These are phyloP conservation scores for Lycodopsis pacificus DNA, from an alignment of 2,797 vertebrate species.

Conservation along the genomic window DNA sequence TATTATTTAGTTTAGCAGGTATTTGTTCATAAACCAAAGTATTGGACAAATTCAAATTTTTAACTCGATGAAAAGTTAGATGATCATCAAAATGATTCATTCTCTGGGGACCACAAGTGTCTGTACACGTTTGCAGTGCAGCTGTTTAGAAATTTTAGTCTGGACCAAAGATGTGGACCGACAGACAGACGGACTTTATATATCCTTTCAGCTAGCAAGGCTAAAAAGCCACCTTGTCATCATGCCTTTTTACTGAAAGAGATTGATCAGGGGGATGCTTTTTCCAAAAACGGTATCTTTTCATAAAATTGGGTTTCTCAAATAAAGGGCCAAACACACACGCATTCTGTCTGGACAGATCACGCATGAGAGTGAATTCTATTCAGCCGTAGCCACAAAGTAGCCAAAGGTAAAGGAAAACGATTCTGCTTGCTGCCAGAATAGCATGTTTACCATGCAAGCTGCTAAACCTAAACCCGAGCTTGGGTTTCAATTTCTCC, in stretches of 20 bases:
- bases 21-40: not conserved
- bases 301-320: conserved; percentile 1
- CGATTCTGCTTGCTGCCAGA: not conserved
- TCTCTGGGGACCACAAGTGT: not conserved
- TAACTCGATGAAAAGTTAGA: not conserved
- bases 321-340: not conserved
- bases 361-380: not conserved
- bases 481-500: conserved; percentile 71
- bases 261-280: not conserved
- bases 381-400: not conserved
- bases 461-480: conserved; percentile 18
- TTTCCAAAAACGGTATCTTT: not conserved
- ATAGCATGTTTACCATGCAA: conserved; percentile 21
- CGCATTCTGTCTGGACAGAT: conserved; percentile 1
- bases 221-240: not conserved
- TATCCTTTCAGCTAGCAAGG: not conserved
- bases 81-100: not conserved
- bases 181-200: too few relatives aligned
- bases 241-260: conserved; percentile 10
- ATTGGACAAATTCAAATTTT: too few relatives aligned
- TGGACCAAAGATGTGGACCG: not conserved
- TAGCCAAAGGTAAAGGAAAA: not conserved
- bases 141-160: not conserved
- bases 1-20: not conserved
- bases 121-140: not conserved